These are phyloP conservation scores for Caenorhabditis drosophilae DNA, from an alignment of 2,888 invertebrate genomes.

Conservation along the genomic window DNA sequence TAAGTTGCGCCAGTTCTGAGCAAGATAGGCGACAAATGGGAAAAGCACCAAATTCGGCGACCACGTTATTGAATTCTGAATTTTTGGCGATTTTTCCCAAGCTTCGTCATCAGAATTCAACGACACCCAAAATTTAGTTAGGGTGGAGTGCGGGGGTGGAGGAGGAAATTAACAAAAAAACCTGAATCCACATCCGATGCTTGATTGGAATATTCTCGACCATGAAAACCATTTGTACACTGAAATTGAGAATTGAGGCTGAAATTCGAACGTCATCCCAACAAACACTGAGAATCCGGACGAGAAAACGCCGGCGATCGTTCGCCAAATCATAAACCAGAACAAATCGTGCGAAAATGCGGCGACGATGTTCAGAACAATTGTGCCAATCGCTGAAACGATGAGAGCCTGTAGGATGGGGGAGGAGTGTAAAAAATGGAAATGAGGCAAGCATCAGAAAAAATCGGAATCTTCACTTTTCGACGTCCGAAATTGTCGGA, in stretches of 20 bases:
- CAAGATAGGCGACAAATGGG: conserved; percentile 51
- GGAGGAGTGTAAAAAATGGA: neutral
- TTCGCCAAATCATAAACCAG: conserved; percentile 27
- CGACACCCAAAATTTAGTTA: too few relatives aligned
- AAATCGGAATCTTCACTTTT: conserved; percentile 6
- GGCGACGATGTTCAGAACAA: conserved; percentile 20
- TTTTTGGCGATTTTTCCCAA: too few relatives aligned
- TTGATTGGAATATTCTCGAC: conserved; percentile 64
- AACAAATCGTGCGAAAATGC: conserved; percentile 22
- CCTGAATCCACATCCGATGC: conserved; percentile 59
- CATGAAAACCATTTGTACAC: conserved; percentile 57
- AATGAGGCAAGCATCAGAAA: neutral
- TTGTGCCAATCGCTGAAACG: conserved; percentile 23
- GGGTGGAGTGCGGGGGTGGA: too few relatives aligned
- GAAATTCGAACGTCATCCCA: neutral
- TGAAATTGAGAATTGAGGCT: conserved; percentile 8
- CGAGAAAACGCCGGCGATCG: conserved; percentile 32
- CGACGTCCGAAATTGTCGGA: conserved; percentile 55
- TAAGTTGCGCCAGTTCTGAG: conserved; percentile 28
- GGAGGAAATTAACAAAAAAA: too few relatives aligned
- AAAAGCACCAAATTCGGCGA: conserved; percentile 63
- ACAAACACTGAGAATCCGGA: conserved; percentile 38
- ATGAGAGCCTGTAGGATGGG: conserved; percentile 14
- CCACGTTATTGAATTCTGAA: conserved; percentile 46
- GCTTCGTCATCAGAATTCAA: too few relatives aligned